These are phyloP conservation scores for Pollenia labialis DNA, from an alignment of 2,888 invertebrate genomes.

Conservation along the genomic window DNA sequence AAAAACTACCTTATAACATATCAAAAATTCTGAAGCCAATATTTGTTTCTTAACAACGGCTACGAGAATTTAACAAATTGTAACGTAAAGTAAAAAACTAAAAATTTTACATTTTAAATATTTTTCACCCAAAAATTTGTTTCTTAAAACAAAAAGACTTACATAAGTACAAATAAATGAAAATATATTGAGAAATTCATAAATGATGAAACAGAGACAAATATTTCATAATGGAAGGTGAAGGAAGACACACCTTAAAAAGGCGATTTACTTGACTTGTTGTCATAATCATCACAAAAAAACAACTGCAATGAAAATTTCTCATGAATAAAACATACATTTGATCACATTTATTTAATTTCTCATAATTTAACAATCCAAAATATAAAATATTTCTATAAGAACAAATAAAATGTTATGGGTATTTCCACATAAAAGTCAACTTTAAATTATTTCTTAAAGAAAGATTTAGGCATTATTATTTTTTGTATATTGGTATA, in stretches of 20 bases:
- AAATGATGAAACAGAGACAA: conserved; percentile 50
- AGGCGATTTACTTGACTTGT: conserved; percentile 81
- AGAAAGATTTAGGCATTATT: conserved; percentile 25
- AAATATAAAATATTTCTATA: conserved; percentile 56
- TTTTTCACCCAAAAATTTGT: no score
- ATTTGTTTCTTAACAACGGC: no score
- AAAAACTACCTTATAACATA: no score
- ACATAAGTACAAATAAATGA: background rate
- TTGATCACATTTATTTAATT: conserved; percentile 75
- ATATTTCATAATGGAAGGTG: conserved; percentile 63
- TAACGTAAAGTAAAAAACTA: no score
- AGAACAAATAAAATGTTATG: conserved; percentile 70
- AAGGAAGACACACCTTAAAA: conserved; percentile 79
- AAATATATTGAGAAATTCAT: conserved; percentile 49
- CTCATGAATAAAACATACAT: conserved; percentile 80
- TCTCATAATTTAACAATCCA: conserved; percentile 78
- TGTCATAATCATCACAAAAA: conserved; percentile 73
- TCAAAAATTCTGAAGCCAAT: no score
- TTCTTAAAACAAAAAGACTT: no score
- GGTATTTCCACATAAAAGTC: no score
- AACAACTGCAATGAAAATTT: conserved; percentile 72
- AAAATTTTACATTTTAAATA: no score
- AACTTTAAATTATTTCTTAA: no score
- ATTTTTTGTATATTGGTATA: no score
- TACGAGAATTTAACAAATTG: no score